These are phyloP conservation scores for Esox masquinongy DNA, from an alignment of 2,797 vertebrate species.

Conservation along the genomic window DNA sequence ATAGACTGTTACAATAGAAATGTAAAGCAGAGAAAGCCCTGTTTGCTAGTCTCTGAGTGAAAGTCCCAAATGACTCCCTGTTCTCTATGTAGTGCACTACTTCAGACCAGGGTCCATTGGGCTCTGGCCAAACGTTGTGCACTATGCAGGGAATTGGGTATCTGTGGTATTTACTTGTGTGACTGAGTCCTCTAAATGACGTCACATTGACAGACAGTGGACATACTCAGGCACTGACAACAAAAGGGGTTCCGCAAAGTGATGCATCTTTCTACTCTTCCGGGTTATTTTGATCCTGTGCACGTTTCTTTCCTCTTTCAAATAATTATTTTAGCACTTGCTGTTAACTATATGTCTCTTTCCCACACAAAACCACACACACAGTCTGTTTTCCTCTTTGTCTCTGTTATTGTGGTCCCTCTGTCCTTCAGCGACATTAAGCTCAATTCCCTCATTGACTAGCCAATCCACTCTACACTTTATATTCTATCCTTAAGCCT, in stretches of 20 bases:
- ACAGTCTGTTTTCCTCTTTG: constrained; percentile 18
- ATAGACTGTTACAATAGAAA: constrained; percentile 67
- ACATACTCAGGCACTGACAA: constrained; percentile 42
- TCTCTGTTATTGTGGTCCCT: constrained; percentile 18
- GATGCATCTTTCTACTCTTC: constrained; percentile 34
- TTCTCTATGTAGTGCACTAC: neutral
- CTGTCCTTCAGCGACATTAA: constrained; percentile 31
- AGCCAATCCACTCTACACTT: constrained; percentile 65
- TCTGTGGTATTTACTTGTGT: constrained; percentile 41
- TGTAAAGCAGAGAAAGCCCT: constrained; percentile 42
- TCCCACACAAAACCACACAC: constrained; percentile 12
- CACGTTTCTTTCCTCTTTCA: constrained; percentile 36
- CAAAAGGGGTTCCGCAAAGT: constrained; percentile 46
- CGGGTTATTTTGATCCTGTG: constrained; percentile 53
- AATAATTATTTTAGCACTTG: constrained; percentile 59
- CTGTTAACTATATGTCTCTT: constrained; percentile 55
- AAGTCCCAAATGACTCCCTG: neutral
- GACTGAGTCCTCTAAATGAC: constrained; percentile 69
- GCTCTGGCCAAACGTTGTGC: neutral
- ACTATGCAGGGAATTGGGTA: neutral
- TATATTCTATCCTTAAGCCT: constrained; percentile 47
- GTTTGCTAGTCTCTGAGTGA: constrained; percentile 27
- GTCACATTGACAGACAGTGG: constrained; percentile 52
- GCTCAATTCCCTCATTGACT: constrained; percentile 39
- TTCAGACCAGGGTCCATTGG: neutral